A percentile compares a stretch with the other conserved stretches of the same genome.
These are phyloP conservation scores for Polydesmus complanatus DNA, from an alignment of 2,888 invertebrate genomes.

Conservation along the genomic window DNA sequence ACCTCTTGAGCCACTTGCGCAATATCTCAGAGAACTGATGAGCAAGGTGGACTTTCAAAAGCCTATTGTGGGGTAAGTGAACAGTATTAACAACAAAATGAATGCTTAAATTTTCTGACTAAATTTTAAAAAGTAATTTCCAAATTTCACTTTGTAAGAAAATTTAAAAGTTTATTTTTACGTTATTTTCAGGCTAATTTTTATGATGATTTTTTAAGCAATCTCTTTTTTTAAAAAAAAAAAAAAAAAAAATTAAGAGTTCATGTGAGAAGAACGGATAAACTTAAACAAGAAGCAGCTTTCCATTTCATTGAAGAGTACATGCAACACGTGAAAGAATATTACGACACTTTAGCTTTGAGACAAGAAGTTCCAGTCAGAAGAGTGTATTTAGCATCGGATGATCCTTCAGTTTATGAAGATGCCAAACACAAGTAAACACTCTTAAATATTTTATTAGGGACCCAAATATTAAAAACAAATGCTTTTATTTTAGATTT, in stretches of 20 bases:
- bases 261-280: constrained; percentile 46
- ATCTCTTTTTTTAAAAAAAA: no score
- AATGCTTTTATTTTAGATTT: constrained; percentile 44
- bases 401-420: constrained; percentile 68
- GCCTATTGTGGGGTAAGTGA: constrained; percentile 76
- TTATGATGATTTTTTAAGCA: no score
- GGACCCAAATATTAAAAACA: background rate
- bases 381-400: constrained; percentile 82
- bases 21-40: constrained; percentile 58
- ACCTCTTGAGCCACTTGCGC: constrained; percentile 57
- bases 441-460: background rate
- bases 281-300: constrained; percentile 93
- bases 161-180: no score
- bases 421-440: constrained; percentile 39
- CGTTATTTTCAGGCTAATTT: no score
- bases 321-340: constrained; percentile 82
- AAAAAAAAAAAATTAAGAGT: no score
- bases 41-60: constrained; percentile 62
- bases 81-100: no score
- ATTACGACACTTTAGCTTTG: constrained; percentile 59
- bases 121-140: no score
- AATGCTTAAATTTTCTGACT: no score
- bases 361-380: constrained; percentile 36
- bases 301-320: constrained; percentile 91
- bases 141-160: no score